phyloP scores from a whole-genome alignment of 1,140 invertebrate genomes.

The Drosophila paulistorum region DNA sequence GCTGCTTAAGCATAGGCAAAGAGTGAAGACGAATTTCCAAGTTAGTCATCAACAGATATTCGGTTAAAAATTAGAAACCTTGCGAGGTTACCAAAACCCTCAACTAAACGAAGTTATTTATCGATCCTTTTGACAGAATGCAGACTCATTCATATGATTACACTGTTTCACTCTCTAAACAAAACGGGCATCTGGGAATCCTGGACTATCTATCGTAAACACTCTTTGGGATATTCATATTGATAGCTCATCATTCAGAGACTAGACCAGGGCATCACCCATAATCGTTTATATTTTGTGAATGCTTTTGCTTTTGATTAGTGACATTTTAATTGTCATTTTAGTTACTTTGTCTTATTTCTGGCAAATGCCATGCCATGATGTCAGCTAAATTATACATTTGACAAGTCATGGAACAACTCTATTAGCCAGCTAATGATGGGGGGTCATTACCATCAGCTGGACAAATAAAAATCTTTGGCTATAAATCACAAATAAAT shows the following conservation, averaged over 20 bases:
- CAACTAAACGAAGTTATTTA: too few relatives aligned
- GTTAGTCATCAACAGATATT: too few relatives aligned
- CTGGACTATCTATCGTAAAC: background rate
- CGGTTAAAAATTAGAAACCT: too few relatives aligned
- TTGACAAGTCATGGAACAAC: conserved; percentile 13
- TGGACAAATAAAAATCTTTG: conserved; percentile 24
- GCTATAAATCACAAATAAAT: conserved; percentile 51
- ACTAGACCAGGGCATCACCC: background rate
- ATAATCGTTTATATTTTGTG: background rate
- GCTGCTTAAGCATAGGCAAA: too few relatives aligned
- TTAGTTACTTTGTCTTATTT: conserved; percentile 12
- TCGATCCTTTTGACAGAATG: background rate
- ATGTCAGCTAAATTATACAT: conserved; percentile 13
- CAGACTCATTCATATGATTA: conserved; percentile 4
- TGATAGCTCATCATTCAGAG: too few relatives aligned
- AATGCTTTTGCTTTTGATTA: background rate
- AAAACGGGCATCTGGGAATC: background rate
- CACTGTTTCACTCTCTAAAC: background rate
- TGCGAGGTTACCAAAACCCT: too few relatives aligned
- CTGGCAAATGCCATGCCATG: background rate
- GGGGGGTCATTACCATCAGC: conserved; percentile 26
- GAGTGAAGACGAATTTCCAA: too few relatives aligned
- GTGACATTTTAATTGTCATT: conserved; percentile 12
- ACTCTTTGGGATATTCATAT: too few relatives aligned
- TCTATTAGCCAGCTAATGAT: conserved; percentile 12